Evolutionary conservation across 2,113 vertebrate genomes (phyloP), one percentile per base, ranked within the genome.

Genomic region (Toxostoma redivivum): DNA sequence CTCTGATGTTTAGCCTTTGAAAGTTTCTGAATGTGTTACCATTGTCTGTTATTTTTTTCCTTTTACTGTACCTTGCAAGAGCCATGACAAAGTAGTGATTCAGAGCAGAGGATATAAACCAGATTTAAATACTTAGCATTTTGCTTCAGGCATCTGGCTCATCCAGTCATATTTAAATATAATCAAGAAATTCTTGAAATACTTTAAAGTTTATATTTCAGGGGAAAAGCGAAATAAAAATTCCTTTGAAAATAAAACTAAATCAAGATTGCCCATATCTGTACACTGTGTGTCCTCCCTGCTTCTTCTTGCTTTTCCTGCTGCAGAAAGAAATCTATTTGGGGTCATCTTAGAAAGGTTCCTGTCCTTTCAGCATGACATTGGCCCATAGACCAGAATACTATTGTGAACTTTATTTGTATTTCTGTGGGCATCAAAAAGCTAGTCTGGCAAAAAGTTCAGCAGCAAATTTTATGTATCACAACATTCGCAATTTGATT

Each of bases 121-220:
- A 96, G 92, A 70, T 96, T 87, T 93, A 81, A 96, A 95, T 94
- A 48, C 73, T 84, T 93, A 66, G n/a, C 73, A 94, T 95, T 96
- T 96, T 93, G 77, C 53, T 93, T 81, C 38, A 79, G 86, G 69
- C 88, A 76, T 94, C 81, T 96, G 94, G 69, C n/a, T 87, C 69
- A 78, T 83, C 64, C 72, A 80, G 31, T 71, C 61, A 58, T 76
- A 88, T 88, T 78, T 73, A 97, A 80, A 93, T 94, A 56, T 89
- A 95, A 87, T 86, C 72, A 92, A 91, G 47, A 81, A 71, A 88
- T 96, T 94, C 81, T 81, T 93, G 42, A 97, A 94, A 96, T 96
- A 44, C 33, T 95, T 96, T 92, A 33, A 64, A 86, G 53, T 90
- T 67, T 96, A 18, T 69, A 30, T 81, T 57, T 92, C 62, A 80